Base-by-base conservation (phyloP, 2,113 vertebrate species). In the Rhabdomys dilectus region DNA sequence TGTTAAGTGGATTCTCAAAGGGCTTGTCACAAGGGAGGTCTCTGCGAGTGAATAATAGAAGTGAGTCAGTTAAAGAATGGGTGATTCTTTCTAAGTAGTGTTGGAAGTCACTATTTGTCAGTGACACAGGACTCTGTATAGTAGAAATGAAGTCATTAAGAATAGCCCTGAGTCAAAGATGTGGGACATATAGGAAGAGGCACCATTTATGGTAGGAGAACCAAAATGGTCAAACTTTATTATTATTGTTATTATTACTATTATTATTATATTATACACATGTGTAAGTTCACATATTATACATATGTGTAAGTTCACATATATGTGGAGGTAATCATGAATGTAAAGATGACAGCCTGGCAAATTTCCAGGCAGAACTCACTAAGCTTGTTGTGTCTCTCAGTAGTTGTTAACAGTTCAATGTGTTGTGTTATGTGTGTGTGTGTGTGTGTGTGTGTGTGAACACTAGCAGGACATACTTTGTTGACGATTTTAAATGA, bases 391-490 rank as follows among this genome's bases (percentile, higher is more conserved):
- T n/a, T 73, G 29, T 93, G 15, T 75, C 26, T n/a, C 22, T 89
- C 51, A 91, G 36, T 53, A 86, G 12, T 89, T n/a, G n/a, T n/a
- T 92, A 86, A 39, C 62, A 93, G 62, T 87, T 72, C 10, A 92
- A 56, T 93, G 68, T 70, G 3, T 56, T 45, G 45, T 45, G 45
- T 82, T 89, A 4, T 31, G 31, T 36, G 31, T 36, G n/a, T n/a
- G n/a, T n/a, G n/a, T n/a, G n/a, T n/a, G n/a, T n/a, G n/a, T n/a
- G n/a, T n/a, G n/a, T n/a, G n/a, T n/a, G 16, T 45, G 68, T 68
- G 10, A 90, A 92, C 36, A 42, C 84, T 16, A 16, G 34, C 17
- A 89, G 68, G 53, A 56, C 31, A 24, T 62, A 86, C 21, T 89
- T 70, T 70, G 39, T 45, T 91, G 34, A 60, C 7, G 39, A 39